phyloP scores from a whole-genome alignment of 2,888 invertebrate genomes.

The Sminthurides aquaticus region DNA sequence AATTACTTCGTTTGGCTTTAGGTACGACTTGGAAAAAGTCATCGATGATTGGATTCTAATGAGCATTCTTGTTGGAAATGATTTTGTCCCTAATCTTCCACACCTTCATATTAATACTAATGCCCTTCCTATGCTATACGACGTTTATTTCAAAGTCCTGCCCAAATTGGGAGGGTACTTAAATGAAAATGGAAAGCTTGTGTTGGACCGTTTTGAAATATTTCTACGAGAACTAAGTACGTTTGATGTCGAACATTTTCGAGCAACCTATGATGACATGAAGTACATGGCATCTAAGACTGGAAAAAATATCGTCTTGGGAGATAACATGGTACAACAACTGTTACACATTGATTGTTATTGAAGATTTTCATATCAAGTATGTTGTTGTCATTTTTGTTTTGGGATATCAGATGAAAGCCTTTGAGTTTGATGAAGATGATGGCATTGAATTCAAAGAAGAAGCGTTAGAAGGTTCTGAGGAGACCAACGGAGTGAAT shows the following conservation, averaged over 20 bases:
- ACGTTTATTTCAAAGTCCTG: constrained; percentile 76
- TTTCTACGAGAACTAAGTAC: constrained; percentile 57
- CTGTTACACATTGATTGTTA: neutral
- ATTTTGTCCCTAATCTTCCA: constrained; percentile 94
- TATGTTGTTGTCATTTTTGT: too few relatives aligned
- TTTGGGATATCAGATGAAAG: constrained; percentile 37
- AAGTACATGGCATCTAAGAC: constrained; percentile 75
- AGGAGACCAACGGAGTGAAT: constrained; percentile 37
- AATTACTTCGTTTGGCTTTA: constrained; percentile 20
- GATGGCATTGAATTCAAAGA: constrained; percentile 33
- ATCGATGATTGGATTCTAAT: constrained; percentile 97
- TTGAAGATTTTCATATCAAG: neutral
- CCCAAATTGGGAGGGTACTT: constrained; percentile 85
- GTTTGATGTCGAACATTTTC: constrained; percentile 67
- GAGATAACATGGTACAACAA: constrained; percentile 43
- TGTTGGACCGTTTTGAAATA: constrained; percentile 71
- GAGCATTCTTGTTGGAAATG: constrained; percentile 95
- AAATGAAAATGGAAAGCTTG: constrained; percentile 78
- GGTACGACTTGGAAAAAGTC: constrained; percentile 76
- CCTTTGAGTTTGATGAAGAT: constrained; percentile 37
- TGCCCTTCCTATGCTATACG: constrained; percentile 77
- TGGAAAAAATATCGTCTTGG: constrained; percentile 52
- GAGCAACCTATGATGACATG: constrained; percentile 69
- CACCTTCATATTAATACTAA: constrained; percentile 88
- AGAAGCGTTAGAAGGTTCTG: constrained; percentile 14